Conservation (phyloP, 2,797 vertebrate genomes). For the Acrossocheilus wenchowensis region DNA sequence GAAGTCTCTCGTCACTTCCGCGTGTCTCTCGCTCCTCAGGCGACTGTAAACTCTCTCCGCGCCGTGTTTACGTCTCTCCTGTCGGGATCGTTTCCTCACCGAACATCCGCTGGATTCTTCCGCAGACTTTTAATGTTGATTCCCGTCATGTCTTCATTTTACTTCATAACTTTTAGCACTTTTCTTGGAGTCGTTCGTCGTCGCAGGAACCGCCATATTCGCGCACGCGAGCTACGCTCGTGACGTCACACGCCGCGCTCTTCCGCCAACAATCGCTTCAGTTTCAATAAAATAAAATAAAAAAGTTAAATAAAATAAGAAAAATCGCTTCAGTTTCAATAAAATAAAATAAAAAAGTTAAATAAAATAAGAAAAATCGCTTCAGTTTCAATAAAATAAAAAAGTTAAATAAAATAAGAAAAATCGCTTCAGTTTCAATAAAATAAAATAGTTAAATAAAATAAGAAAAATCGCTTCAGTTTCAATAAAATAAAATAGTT, state of each 20-base stretch:
- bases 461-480: neutral
- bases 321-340: too few species aligned
- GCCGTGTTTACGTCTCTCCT: neutral
- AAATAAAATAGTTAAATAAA: too few species aligned
- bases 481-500: too few species aligned
- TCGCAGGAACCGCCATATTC: conserved; percentile 81
- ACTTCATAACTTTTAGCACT: conserved; percentile 64
- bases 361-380: neutral
- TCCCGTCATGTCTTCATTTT: conserved; percentile 53
- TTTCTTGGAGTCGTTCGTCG: conserved; percentile 61
- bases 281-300: too few species aligned
- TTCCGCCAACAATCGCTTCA: conserved; percentile 63
- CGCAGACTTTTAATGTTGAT: neutral
- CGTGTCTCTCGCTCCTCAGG: conserved; percentile 5
- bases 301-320: too few species aligned
- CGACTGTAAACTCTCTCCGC: neutral
- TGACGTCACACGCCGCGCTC: conserved; percentile 76
- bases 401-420: too few species aligned
- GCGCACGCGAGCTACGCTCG: conserved; percentile 81
- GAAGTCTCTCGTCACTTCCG: conserved; percentile 40
- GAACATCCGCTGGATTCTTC: neutral
- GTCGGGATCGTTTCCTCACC: neutral
- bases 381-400: too few species aligned
- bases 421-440: neutral
- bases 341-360: too few species aligned